phyloP scores from a whole-genome alignment of 2,113 vertebrate genomes.

The Scophthalmus maximus region DNA sequence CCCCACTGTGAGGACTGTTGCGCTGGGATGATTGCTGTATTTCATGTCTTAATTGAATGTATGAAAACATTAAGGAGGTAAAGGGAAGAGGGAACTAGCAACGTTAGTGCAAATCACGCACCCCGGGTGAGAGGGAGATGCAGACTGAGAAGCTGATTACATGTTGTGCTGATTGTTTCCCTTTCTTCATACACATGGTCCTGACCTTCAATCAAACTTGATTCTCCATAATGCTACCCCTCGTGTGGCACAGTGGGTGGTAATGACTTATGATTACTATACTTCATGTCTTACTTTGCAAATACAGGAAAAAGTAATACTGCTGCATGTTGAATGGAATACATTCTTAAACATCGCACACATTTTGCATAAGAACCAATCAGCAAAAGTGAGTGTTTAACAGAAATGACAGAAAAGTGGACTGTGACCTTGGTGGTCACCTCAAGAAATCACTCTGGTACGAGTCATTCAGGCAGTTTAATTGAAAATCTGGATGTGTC shows the following conservation, averaged over 20 bases:
- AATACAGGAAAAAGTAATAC: slow-evolving; percentile 69
- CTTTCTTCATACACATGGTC: slow-evolving; percentile 65
- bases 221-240: slow-evolving; percentile 78
- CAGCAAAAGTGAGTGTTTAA: slow-evolving; percentile 59
- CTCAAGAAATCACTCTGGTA: slow-evolving; percentile 33
- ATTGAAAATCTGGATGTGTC: slow-evolving; percentile 14
- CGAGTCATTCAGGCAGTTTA: slow-evolving; percentile 29
- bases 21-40: slow-evolving; percentile 70
- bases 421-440: slow-evolving; percentile 59
- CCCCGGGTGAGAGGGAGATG: slow-evolving; percentile 64
- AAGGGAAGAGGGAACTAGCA: slow-evolving; percentile 54
- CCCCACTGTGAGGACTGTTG: slow-evolving; percentile 49
- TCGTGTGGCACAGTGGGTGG: slow-evolving; percentile 69
- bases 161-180: slow-evolving; percentile 78
- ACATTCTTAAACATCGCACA: slow-evolving; percentile 61
- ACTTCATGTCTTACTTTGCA: slow-evolving; percentile 75
- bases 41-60: slow-evolving; percentile 75
- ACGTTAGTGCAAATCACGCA: slow-evolving; percentile 78
- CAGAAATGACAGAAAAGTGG: slow-evolving; percentile 48
- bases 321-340: slow-evolving; percentile 58
- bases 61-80: slow-evolving; percentile 69
- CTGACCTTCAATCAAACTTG: slow-evolving; percentile 84
- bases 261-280: slow-evolving; percentile 81
- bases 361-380: slow-evolving; percentile 61
- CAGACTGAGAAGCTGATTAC: slow-evolving; percentile 78